Conservation (phyloP, 2,888 invertebrate species). For the Drosophila sordidula region DNA sequence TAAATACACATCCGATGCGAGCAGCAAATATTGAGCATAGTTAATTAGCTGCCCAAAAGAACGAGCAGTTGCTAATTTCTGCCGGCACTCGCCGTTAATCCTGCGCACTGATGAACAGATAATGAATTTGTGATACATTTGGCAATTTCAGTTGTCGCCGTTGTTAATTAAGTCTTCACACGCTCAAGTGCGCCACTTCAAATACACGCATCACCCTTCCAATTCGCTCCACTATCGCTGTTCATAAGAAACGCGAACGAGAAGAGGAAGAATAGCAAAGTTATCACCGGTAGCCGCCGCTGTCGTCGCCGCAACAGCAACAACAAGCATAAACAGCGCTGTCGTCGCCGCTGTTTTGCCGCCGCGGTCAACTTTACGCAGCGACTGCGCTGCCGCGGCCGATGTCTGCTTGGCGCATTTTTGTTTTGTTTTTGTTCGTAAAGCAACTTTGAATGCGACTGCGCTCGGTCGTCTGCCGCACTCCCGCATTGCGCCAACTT, state of each 20-base stretch:
- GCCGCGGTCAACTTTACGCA: slow-evolving; percentile 24
- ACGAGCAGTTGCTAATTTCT: slow-evolving; percentile 46
- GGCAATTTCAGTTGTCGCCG: slow-evolving; percentile 42
- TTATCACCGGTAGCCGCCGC: slow-evolving; percentile 37
- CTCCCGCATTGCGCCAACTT: slow-evolving; percentile 36
- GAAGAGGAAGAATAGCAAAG: slow-evolving; percentile 24
- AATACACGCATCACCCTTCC: slow-evolving; percentile 14
- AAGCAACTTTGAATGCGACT: slow-evolving; percentile 33
- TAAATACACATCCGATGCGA: slow-evolving; percentile 29
- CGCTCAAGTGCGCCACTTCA: slow-evolving; percentile 72
- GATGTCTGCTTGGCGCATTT: slow-evolving; percentile 20
- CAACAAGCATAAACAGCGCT: slow-evolving; percentile 26
- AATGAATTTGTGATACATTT: slow-evolving; percentile 72
- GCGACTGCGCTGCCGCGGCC: slow-evolving; percentile 8
- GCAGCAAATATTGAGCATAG: slow-evolving; percentile 25
- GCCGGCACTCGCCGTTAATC: slow-evolving; percentile 28
- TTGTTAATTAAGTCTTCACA: slow-evolving; percentile 75
- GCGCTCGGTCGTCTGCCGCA: slow-evolving; percentile 21
- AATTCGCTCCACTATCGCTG: slow-evolving; percentile 39
- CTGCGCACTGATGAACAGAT: slow-evolving; percentile 56
- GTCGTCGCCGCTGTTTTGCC: slow-evolving; percentile 9
- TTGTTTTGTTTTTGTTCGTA: slow-evolving; percentile 30
- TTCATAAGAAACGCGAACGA: slow-evolving; percentile 16
- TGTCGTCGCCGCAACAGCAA: slow-evolving; percentile 10
- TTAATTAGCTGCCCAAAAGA: slow-evolving; percentile 31